Evolutionary conservation across 2,113 vertebrate genomes (phyloP), one percentile per base, ranked within the genome.

Genomic region (Notiomystis cincta): DNA sequence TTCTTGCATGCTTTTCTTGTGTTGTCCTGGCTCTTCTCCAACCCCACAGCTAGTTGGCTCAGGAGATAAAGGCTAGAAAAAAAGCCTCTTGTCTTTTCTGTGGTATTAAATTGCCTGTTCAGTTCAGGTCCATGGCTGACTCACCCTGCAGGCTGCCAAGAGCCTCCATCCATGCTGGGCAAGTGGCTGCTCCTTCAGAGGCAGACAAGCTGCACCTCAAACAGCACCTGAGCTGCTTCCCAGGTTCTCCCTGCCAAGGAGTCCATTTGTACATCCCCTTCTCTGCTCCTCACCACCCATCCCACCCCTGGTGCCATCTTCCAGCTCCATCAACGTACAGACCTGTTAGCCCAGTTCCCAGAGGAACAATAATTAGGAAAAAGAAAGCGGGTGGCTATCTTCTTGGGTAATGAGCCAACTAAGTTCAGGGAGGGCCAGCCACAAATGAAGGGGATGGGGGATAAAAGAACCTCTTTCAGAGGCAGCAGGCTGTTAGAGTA

Each of bases 401-500:
- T 88, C 88, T 73, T 50, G 35, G 75, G n/a, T 92, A 94, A 92
- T 38, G 62, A 92, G 58, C 30, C 82, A 95, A 62, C 73, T 53
- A 93, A 94, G 47, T 90, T 65, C 11, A 67, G 48, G 24, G 88
- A 86, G 47, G 27, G 27, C 42, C 38, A 90, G 54, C 13, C 48
- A 66, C 67, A 73, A 88, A 90, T 70, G 18, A 57, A 72, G 23
- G 45, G 9, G 7, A 38, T n/a, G 8, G 24, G 22, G 33, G 16
- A 61, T 83, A 90, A 93, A 93, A 90, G 33, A 66, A 87, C 8
- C 13, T 35, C 35, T 95, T 97, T 95, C 35, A 89, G 72, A 90
- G 33, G 57, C 79, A 96, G 44, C 27, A 82, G 83, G 60, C 60
- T 92, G 58, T 89, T 87, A 84, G 24, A 82, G 64, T 50, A 81